phyloP scores from a whole-genome alignment of 2,888 invertebrate species.

The Phyto melanocephala region DNA sequence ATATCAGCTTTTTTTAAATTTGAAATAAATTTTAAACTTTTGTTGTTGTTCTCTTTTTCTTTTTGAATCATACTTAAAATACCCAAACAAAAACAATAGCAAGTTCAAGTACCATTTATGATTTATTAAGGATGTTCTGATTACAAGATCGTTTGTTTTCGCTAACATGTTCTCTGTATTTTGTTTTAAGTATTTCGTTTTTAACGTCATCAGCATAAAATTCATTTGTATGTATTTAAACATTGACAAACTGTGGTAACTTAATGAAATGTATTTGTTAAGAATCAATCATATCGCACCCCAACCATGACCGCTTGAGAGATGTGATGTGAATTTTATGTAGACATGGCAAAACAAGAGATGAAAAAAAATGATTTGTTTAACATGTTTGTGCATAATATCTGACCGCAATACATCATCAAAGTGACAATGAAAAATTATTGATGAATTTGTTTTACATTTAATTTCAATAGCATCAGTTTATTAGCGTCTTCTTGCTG shows the following conservation, averaged over 20 bases:
- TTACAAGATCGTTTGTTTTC: slow-evolving; percentile 73
- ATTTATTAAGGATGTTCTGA: slow-evolving; percentile 78
- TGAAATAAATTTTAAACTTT: slow-evolving; percentile 45
- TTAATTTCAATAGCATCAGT: slow-evolving; percentile 6
- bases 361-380: slow-evolving; percentile 63
- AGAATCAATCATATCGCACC: slow-evolving; percentile 47
- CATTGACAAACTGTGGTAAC: slow-evolving; percentile 35
- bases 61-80: not conserved
- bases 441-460: slow-evolving; percentile 64
- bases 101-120: slow-evolving; percentile 70
- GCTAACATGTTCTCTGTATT: slow-evolving; percentile 31
- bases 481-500: not conserved
- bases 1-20: not conserved
- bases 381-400: slow-evolving; percentile 64
- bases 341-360: slow-evolving; percentile 16
- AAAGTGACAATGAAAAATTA: slow-evolving; percentile 68
- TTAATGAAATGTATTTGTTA: slow-evolving; percentile 6
- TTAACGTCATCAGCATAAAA: slow-evolving; percentile 16
- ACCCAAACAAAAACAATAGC: slow-evolving; percentile 13
- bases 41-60: not conserved
- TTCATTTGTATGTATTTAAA: slow-evolving; percentile 39
- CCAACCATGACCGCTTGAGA: slow-evolving; percentile 8
- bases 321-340: slow-evolving; percentile 45
- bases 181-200: slow-evolving; percentile 20
- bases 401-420: slow-evolving; percentile 59